phyloP scores from a whole-genome alignment of 2,888 invertebrate genomes.

The Lasioglossum malachurum region DNA sequence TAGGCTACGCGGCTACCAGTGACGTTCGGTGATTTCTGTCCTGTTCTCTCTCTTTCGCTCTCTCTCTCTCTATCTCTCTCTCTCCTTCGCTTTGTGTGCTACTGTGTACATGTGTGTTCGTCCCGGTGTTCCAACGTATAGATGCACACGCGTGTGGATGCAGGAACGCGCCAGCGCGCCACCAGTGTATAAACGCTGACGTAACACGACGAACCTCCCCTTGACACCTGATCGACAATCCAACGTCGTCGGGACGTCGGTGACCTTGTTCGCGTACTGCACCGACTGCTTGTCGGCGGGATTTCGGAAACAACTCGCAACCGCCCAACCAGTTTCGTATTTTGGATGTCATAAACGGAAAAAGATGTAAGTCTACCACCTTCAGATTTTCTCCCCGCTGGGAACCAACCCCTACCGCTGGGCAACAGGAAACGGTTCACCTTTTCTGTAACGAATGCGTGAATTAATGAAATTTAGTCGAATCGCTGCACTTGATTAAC shows the following conservation, averaged over 20 bases:
- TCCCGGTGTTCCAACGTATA: background rate
- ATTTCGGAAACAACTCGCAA: constrained; percentile 33
- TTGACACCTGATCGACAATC: constrained; percentile 51
- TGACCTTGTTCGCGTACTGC: constrained; percentile 56
- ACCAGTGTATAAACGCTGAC: constrained; percentile 57
- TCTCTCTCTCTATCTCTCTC: background rate
- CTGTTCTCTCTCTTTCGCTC: background rate
- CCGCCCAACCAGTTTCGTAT: constrained; percentile 68
- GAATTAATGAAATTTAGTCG: background rate
- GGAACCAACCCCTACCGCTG: background rate
- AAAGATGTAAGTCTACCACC: constrained; percentile 77
- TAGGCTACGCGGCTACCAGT: constrained; percentile 20
- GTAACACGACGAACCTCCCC: constrained; percentile 51
- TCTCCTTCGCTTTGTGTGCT: background rate
- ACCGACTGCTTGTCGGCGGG: constrained; percentile 41
- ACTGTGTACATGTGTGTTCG: background rate
- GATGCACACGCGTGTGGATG: constrained; percentile 22
- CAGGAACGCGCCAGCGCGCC: constrained; percentile 35
- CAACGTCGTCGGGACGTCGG: constrained; percentile 43
- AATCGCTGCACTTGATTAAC: no score
- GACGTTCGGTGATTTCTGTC: constrained; percentile 30
- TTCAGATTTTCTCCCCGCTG: background rate
- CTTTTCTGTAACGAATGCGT: background rate
- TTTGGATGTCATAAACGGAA: constrained; percentile 77
- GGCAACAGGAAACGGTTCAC: background rate